Conservation (phyloP, 2,113 vertebrate species). For the Ascaphus truei region DNA sequence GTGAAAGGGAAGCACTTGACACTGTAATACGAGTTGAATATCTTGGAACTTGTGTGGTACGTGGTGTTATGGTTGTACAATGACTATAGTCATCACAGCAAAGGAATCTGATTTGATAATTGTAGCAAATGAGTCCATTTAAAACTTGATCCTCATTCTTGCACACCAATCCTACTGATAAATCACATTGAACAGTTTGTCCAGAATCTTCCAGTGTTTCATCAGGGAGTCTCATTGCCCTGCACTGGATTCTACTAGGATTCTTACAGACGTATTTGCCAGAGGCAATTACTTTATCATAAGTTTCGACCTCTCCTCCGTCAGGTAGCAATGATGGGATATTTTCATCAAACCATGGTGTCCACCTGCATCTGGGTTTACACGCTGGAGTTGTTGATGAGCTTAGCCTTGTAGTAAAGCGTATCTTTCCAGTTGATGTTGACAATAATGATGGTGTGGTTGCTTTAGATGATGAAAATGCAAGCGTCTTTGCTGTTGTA, state of each 20-base stretch:
- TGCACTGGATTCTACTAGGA: neutral
- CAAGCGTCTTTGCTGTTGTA: neutral
- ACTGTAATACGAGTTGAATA: neutral
- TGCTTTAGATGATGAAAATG: too few species aligned
- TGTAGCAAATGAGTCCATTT: conserved; percentile 46
- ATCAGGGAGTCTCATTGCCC: conserved; percentile 1
- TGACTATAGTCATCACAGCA: conserved; percentile 45
- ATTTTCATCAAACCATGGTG: neutral
- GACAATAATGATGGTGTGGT: too few species aligned
- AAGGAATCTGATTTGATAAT: conserved; percentile 51
- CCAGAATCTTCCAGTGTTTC: conserved; percentile 27
- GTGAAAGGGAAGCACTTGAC: neutral
- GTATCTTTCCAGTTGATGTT: too few species aligned
- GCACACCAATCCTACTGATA: conserved; percentile 49
- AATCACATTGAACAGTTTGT: conserved; percentile 48
- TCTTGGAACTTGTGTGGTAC: neutral
- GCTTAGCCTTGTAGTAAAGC: neutral
- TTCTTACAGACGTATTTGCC: neutral
- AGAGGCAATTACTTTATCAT: neutral
- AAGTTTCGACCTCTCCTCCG: neutral
- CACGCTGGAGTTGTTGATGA: neutral
- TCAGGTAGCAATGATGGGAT: neutral
- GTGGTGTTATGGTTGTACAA: conserved; percentile 15
- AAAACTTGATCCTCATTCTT: conserved; percentile 51
- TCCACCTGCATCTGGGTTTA: neutral